Conservation (phyloP, 2,113 vertebrate species). For the Atrichornis clamosus region DNA sequence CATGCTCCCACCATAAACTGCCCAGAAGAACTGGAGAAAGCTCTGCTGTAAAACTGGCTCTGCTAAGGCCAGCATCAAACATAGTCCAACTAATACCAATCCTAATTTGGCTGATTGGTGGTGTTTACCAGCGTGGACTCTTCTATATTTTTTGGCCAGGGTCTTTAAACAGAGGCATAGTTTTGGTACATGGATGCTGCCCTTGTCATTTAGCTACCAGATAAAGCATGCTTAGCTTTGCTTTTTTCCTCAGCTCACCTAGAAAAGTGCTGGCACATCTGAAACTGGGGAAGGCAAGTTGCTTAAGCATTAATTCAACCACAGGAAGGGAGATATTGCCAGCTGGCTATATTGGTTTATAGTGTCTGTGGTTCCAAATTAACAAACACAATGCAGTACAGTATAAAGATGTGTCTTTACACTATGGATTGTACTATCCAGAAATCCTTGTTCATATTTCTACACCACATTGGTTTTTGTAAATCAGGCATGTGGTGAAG, state of each 20-base stretch:
- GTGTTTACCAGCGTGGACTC: not conserved
- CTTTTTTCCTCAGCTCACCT: not conserved
- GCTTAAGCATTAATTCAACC: not conserved
- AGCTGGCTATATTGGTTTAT: not conserved
- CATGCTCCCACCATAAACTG: not conserved
- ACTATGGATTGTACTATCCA: not conserved
- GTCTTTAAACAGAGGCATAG: not conserved
- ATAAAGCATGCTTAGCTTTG: not conserved
- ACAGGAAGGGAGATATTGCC: not conserved
- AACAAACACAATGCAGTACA: not conserved
- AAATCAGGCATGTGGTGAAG: not conserved
- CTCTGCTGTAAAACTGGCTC: not conserved
- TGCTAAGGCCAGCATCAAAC: not conserved
- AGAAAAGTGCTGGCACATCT: not conserved
- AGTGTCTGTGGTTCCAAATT: not conserved
- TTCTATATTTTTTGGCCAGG: not conserved
- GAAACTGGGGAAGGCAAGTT: not conserved
- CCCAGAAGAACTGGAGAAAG: not conserved
- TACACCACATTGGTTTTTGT: not conserved
- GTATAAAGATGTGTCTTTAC: not conserved
- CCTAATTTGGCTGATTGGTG: not conserved
- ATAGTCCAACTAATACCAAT: not conserved
- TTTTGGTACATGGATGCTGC: not conserved
- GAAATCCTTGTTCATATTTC: not conserved
- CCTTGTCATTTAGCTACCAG: not conserved